A percentile compares a stretch with the other conserved stretches of the same genome.
These are phyloP conservation scores for Fregata magnificens DNA, from an alignment of 2,113 vertebrate species.

Conservation along the genomic window DNA sequence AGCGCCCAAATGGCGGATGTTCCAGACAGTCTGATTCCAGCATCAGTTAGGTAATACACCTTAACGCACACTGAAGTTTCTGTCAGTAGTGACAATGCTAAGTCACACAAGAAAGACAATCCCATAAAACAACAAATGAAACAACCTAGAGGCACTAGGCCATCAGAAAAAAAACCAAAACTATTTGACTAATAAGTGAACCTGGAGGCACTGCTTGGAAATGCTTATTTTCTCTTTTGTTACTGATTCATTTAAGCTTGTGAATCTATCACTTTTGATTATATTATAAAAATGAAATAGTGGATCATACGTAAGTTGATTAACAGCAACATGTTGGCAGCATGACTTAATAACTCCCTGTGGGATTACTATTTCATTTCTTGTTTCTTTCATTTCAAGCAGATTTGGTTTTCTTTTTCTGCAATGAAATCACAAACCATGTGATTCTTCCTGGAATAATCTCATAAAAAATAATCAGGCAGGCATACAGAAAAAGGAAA, in stretches of 20 bases:
- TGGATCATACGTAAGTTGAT: neutral
- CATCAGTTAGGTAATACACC: neutral
- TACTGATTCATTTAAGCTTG: neutral
- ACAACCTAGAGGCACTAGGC: neutral
- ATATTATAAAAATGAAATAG: neutral
- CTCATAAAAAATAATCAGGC: neutral
- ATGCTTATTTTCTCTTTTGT: neutral
- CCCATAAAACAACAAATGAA: neutral
- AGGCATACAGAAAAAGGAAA: neutral
- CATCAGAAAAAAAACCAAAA: neutral
- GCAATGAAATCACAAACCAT: neutral
- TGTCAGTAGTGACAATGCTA: neutral
- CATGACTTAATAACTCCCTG: neutral
- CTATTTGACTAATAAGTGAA: neutral
- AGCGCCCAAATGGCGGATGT: fast-evolving
- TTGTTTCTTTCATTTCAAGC: neutral
- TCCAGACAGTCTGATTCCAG: neutral
- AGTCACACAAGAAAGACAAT: neutral
- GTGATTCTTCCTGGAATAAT: neutral
- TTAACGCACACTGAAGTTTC: neutral
- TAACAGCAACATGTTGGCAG: neutral
- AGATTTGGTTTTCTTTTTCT: neutral
- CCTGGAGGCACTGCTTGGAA: neutral
- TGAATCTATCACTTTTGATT: neutral
- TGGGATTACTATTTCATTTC: neutral